Conservation (phyloP, 2,113 vertebrate genomes). For the Anseranas semipalmata region DNA sequence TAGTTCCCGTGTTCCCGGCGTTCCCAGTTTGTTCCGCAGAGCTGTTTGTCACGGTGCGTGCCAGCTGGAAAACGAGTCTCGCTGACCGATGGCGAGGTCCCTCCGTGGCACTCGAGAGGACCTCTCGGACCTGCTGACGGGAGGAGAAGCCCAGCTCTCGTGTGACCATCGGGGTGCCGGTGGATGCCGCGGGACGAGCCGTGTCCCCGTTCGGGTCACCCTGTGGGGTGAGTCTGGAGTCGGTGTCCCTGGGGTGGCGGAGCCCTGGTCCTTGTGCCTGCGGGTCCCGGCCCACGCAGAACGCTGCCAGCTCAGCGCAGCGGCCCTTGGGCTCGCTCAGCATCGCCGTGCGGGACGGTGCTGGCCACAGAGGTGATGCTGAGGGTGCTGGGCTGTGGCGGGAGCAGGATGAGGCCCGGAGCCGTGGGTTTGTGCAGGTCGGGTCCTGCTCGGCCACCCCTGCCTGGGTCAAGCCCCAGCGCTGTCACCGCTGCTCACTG, state of each 20-base stretch:
- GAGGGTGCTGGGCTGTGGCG: background rate
- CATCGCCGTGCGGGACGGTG: background rate
- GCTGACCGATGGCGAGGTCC: background rate
- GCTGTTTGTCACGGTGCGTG: background rate
- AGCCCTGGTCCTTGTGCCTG: background rate
- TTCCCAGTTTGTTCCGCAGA: background rate
- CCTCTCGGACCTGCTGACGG: background rate
- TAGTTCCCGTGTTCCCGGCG: background rate
- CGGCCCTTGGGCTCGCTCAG: background rate
- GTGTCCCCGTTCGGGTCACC: accelerated
- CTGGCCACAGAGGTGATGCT: background rate
- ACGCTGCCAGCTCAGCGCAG: background rate
- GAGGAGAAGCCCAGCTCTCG: background rate
- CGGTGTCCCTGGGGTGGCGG: background rate
- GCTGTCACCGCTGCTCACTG: background rate
- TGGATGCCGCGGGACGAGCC: background rate
- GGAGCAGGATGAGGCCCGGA: background rate
- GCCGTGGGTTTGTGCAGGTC: background rate
- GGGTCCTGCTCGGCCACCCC: background rate
- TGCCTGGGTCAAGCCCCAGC: background rate
- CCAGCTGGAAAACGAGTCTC: background rate
- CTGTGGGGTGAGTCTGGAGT: background rate
- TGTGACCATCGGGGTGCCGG: background rate
- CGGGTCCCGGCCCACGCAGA: background rate
- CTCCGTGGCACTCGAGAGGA: accelerated